Evolutionary conservation across 2,888 invertebrate species (phyloP), one percentile per base, ranked within the genome.

Genomic region (Spilosoma lubricipeda): DNA sequence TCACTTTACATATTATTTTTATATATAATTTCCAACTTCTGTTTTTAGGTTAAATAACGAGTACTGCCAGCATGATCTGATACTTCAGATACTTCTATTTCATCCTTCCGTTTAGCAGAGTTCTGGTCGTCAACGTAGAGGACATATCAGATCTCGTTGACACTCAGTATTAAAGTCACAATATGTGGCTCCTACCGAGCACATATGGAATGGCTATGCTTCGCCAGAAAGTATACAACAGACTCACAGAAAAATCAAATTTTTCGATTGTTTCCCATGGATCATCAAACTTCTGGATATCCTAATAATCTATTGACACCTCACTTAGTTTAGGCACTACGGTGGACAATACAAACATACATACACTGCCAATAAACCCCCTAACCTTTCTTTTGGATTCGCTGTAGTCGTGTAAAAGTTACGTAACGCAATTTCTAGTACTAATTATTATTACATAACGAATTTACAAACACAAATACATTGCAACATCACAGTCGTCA

Each of bases 401-500:
- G 11, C 39, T 11, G 39, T 39, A 39, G 39, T 39, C 39, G 39
- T 2, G 45, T 18, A 45, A 56, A 56, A 3, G n/a, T n/a, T 56
- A 56, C 2, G 52, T n/a, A n/a, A 56, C 23, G 1, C 9, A 11
- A 9, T 56, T 2, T n/a, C 52, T 56, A 56, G 52, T 56, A 56
- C 9, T 56, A n/a, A 56, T n/a, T 23, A 30, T n/a, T 23, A 30
- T 59, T 27, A 15, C 27, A 63, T 63, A 30, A 63, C 15, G 18
- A 30, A 30, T 30, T 63, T 13, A 66, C n/a, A 66, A 66, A 39
- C n/a, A 67, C 27, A 48, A 67, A 67, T 67, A 30, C 48, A 67
- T 67, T 67, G 45, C 67, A 48, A 48, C 67, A 67, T 67, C 48
- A 30, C 15, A 42, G 27, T 42, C n/a, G 39, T 42, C 36, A 18